Evolutionary conservation across 1,140 invertebrate genomes (phyloP).

Genomic region (Sinella curviseta): DNA sequence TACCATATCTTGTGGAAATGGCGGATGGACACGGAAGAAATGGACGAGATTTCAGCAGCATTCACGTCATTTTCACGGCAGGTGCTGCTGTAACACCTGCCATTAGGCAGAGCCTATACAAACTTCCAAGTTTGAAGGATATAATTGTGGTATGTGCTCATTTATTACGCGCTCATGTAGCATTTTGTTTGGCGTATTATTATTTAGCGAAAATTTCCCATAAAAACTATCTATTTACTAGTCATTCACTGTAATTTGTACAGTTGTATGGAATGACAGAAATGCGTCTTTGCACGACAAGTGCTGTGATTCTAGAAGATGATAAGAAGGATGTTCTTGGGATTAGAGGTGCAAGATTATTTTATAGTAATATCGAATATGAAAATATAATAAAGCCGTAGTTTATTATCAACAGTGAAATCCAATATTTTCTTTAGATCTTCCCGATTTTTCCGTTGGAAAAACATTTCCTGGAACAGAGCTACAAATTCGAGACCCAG

Average conservation of each 20-base stretch:
- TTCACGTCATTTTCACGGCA: conserved; percentile 33
- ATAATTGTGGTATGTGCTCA: conserved; percentile 33
- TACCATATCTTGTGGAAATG: conserved; percentile 14
- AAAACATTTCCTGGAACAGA: not conserved
- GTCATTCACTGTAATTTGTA: not conserved
- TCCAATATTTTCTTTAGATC: not conserved
- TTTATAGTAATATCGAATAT: no score
- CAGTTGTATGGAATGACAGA: conserved; percentile 44
- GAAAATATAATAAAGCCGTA: not conserved
- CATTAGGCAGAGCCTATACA: conserved; percentile 33
- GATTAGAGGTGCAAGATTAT: not conserved
- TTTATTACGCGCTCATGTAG: not conserved
- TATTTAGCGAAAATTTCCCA: no score
- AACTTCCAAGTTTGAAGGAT: conserved; percentile 28
- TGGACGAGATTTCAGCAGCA: conserved; percentile 40
- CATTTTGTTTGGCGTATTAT: not conserved
- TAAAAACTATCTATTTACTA: not conserved
- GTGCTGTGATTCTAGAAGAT: not conserved
- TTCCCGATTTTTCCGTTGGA: conserved; percentile 25
- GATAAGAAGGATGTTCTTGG: not conserved
- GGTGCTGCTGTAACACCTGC: conserved; percentile 40
- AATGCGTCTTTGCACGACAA: conserved; percentile 4
- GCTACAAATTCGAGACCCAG: not conserved
- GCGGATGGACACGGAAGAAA: conserved; percentile 17
- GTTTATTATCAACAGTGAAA: not conserved